A percentile compares a stretch with the other conserved stretches of the same genome.
phyloP scores from a whole-genome alignment of 2,797 vertebrate species.

The Platyrinchus mystaceus region DNA sequence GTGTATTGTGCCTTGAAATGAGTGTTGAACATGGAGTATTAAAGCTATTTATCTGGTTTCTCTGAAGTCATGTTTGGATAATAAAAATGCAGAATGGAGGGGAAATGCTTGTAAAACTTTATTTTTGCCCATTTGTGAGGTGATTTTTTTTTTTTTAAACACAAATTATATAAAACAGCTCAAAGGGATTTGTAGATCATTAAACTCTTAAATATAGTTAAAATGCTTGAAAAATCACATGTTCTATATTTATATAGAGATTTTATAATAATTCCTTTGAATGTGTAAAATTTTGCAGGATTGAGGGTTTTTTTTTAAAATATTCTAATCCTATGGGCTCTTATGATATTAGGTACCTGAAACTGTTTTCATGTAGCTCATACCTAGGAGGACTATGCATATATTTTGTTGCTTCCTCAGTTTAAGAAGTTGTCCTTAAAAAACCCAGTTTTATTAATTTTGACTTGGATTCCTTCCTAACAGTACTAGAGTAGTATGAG shows the following conservation, averaged over 20 bases:
- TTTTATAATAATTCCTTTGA: background rate
- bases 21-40: background rate
- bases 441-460: background rate
- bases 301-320: background rate
- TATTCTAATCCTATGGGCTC: background rate
- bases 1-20: background rate
- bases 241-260: background rate
- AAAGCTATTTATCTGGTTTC: background rate
- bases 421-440: background rate
- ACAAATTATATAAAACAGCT: background rate
- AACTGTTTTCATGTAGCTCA: background rate
- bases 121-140: background rate
- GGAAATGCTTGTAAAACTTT: background rate
- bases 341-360: background rate
- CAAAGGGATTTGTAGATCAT: background rate
- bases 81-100: background rate
- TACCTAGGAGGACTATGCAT: background rate
- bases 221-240: background rate
- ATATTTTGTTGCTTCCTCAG: background rate
- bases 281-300: background rate
- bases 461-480: background rate
- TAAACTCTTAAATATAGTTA: background rate
- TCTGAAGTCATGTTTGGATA: background rate
- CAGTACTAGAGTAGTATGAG: background rate
- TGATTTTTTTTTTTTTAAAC: background rate